A percentile compares a stretch with the other conserved stretches of the same genome.
Conservation (phyloP, 2,888 invertebrate species). For the Pachycephus smyrnensis region DNA sequence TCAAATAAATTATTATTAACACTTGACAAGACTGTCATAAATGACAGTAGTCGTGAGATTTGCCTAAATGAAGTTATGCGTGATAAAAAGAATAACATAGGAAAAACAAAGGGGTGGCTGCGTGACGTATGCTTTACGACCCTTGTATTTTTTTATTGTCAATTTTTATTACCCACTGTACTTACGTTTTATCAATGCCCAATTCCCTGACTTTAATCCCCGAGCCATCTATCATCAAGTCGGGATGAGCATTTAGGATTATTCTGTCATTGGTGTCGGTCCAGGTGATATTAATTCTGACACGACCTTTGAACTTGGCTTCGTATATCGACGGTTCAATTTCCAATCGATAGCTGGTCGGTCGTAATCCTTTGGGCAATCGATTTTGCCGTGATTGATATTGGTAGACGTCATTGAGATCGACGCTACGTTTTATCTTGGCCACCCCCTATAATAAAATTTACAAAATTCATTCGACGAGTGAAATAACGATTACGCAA, state of each 20-base stretch:
- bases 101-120: background rate
- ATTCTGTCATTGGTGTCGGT: conserved; percentile 73
- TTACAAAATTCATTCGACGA: background rate
- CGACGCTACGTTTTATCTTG: conserved; percentile 73
- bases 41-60: background rate
- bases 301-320: conserved; percentile 75
- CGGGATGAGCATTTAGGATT: conserved; percentile 75
- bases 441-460: conserved; percentile 24
- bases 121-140: too few species aligned
- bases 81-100: background rate
- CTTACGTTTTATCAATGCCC: conserved; percentile 57
- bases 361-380: conserved; percentile 74
- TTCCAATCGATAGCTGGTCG: conserved; percentile 76
- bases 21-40: background rate
- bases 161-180: background rate
- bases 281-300: conserved; percentile 79
- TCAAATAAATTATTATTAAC: background rate
- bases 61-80: background rate
- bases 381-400: conserved; percentile 76
- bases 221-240: conserved; percentile 72
- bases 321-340: conserved; percentile 77
- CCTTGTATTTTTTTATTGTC: too few species aligned
- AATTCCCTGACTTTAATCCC: conserved; percentile 67
- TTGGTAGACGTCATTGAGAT: conserved; percentile 77
- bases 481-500: background rate